Conservation (phyloP, 2,888 invertebrate genomes). For the Cephus pulcher region DNA sequence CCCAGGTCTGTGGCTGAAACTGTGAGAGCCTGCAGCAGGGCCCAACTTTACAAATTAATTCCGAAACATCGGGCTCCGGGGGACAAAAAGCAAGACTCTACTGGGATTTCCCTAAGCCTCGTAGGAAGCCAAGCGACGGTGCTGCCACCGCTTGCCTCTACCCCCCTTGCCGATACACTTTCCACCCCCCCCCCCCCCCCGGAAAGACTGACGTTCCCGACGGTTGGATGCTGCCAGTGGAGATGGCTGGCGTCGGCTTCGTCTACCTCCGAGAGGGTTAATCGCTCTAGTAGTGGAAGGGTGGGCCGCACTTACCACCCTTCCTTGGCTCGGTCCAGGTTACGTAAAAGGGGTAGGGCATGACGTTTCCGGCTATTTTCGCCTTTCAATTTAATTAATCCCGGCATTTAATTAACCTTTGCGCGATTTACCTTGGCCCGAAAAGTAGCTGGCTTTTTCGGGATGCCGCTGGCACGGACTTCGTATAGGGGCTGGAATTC, state of each 20-base stretch:
- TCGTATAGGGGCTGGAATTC: too few relatives aligned
- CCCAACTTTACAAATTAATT: conserved; percentile 56
- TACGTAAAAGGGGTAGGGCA: neutral
- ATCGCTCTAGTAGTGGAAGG: conserved; percentile 32
- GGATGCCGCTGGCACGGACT: too few relatives aligned
- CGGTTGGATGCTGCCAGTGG: conserved; percentile 14
- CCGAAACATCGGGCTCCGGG: conserved; percentile 49
- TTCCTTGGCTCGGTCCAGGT: neutral
- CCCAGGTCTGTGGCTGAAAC: neutral
- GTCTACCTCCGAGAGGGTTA: conserved; percentile 34
- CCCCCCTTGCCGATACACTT: too few relatives aligned
- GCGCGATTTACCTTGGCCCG: conserved; percentile 11
- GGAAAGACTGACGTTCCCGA: neutral
- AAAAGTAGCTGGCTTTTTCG: too few relatives aligned
- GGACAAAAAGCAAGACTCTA: conserved; percentile 36
- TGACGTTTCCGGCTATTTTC: conserved; percentile 21
- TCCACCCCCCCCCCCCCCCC: too few relatives aligned
- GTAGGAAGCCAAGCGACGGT: conserved; percentile 23
- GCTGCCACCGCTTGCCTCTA: too few relatives aligned
- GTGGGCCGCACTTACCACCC: conserved; percentile 7
- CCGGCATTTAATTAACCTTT: conserved; percentile 21
- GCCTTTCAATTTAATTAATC: conserved; percentile 24
- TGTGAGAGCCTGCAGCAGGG: conserved; percentile 30
- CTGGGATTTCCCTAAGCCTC: conserved; percentile 36
- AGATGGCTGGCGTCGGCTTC: conserved; percentile 15